Base-by-base conservation (phyloP, 2,797 vertebrate genomes). In the Prunella strophiata region DNA sequence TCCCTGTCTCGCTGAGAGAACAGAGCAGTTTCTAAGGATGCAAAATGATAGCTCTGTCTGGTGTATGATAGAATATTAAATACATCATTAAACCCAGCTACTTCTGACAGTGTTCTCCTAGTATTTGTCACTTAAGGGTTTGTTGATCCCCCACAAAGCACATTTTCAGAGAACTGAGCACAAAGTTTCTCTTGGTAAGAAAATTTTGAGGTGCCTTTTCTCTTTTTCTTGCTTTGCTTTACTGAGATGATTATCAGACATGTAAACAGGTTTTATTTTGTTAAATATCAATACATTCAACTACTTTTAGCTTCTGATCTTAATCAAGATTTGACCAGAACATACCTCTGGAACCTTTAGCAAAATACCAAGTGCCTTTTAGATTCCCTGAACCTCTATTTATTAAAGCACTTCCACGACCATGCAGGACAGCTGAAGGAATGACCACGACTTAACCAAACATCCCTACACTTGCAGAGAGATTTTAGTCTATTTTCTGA, bases 11-110 rank as follows among this genome's bases (percentile, higher is more conserved):
- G 13, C 74, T 67, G 81, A 73, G 67, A 68, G 43, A 93, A 29
- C 40, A 6, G 10, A 2, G 43, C 77, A 54, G 18, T 88, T 73
- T 79, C 79, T 85, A 79, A 83, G 78, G 75, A 80, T 50, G 77
- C 75, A 80, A 47, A 92, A 89, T 40, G 57, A 50, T 70, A 85
- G 52, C 59, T 73, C 71, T 90, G 79, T 65, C 73, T 91, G 71
- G 65, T 5, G 15, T 66, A 13, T 7, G 16, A 25, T n/a, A 88
- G 40, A 77, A 73, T 71, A 59, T 77, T 11, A 26, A 65, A 68
- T 45, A 36, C 32, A 3, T 14, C 13, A 19, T 47, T 55, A 70
- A 34, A 78, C 47, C 17, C 29, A 62, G 32, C n/a, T 91, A 66
- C 38, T 95, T 47, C 55, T 66, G 70, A 59, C 10, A 52, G 16